phyloP scores from a whole-genome alignment of 2,797 vertebrate species.

The Brachyalestes nurse region DNA sequence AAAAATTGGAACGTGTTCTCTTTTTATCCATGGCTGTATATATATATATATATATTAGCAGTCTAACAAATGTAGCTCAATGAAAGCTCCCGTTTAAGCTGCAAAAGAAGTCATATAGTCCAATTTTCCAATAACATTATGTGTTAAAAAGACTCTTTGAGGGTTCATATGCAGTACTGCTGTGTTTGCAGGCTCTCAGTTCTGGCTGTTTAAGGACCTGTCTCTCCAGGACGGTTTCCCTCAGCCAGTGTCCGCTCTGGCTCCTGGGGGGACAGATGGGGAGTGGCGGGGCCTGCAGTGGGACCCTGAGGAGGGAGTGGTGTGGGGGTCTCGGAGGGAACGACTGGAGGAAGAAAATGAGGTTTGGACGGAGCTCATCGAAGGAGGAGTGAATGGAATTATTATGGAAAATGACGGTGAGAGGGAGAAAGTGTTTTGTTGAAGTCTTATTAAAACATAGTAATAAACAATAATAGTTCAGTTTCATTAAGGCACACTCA shows the following conservation, averaged over 20 bases:
- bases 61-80: no score
- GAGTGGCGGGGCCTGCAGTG: constrained; percentile 67
- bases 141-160: no score
- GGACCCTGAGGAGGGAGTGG: constrained; percentile 69
- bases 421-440: background rate
- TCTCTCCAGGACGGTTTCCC: constrained; percentile 78
- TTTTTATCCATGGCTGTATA: no score
- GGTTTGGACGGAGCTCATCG: constrained; percentile 69
- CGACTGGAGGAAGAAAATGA: constrained; percentile 50
- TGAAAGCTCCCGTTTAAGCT: background rate
- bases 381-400: constrained; percentile 73
- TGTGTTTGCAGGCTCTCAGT: constrained; percentile 67
- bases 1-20: no score
- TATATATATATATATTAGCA: no score
- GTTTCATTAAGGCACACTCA: no score
- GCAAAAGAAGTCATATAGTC: no score
- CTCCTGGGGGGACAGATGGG: constrained; percentile 32
- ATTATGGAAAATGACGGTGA: constrained; percentile 68
- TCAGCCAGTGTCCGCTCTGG: constrained; percentile 63
- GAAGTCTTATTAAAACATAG: no score
- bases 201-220: constrained; percentile 80
- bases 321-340: constrained; percentile 55
- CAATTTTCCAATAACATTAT: no score
- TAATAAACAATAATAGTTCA: no score
- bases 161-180: background rate